Base-by-base conservation (phyloP, 2,113 vertebrate species). In the Glaucomys volans region DNA sequence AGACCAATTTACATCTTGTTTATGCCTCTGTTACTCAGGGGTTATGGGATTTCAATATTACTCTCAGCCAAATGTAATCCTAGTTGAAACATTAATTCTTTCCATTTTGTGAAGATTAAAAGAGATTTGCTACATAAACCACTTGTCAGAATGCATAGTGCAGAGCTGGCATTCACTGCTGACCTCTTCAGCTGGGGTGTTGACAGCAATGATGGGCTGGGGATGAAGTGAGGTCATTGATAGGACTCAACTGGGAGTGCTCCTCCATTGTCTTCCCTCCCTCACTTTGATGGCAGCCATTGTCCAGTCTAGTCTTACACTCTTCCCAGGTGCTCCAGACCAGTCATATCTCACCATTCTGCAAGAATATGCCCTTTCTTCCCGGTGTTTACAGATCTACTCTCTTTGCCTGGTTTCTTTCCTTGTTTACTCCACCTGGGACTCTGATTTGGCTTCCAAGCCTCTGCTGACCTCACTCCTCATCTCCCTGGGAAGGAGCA, bases 1-100 rank as follows among this genome's bases (percentile, higher is more conserved):
- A 86, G 76, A 54, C 47, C 94, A 67, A 77, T 90, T 22, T 74
- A 14, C 54, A 44, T 92, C 13, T 74, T 94, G 4, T 87, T 90
- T 90, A 57, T 52, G 26, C 12, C 42, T 71, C 59, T 69, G 26
- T 54, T 69, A 40, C 24, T 54, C 5, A 35, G n/a, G 71, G 18
- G 5, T 90, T 32, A 6, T 18, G 7, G 54, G 40, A 11, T 79
- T 18, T 59, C 92, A 81, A 32, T 75, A 87, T 71, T 83, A 57
- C 26, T 72, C 30, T 89, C 17, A 32, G 32, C 22, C 62, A 69
- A 72, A 28, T 62, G 62, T 64, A 81, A 79, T 87, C 32, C 17
- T 82, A 54, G 12, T 52, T 79, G 79, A 74, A 93, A 75, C 2
- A 75, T 4, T 35, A 66, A 37, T 75, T 79, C 35, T 89, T 94